Percentiles rank a stretch among this genome's conserved stretches.
phyloP scores from a whole-genome alignment of 64 coral and sea anemone species.

The Montipora sp. region DNA sequence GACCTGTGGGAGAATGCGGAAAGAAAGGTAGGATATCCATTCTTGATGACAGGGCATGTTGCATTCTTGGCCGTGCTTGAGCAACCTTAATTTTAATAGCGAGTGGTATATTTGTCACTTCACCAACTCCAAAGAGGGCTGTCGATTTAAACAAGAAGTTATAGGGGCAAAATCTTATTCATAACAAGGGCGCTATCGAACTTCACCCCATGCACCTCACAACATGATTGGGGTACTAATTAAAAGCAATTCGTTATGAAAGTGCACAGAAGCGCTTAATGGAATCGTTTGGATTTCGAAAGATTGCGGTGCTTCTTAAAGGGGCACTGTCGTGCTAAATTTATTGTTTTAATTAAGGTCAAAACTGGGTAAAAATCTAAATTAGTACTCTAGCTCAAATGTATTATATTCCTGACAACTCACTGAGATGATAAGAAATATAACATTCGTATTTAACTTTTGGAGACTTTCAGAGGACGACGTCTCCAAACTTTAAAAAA shows the following conservation, averaged over 20 bases:
- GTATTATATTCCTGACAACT: too few species aligned
- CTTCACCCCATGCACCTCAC: background rate
- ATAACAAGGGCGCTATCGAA: background rate
- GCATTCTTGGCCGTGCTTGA: background rate
- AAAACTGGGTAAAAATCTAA: too few species aligned
- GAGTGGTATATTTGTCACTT: background rate
- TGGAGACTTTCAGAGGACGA: too few species aligned
- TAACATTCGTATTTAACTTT: too few species aligned
- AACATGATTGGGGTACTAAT: background rate
- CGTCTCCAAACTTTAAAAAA: too few species aligned
- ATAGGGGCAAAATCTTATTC: background rate
- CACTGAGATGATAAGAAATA: too few species aligned
- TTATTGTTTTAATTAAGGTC: too few species aligned
- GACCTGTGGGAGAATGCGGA: background rate
- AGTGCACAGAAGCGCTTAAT: background rate
- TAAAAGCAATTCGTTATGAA: background rate
- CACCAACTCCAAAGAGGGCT: too few species aligned
- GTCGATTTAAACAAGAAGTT: background rate
- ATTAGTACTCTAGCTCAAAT: too few species aligned
- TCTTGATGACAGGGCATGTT: background rate
- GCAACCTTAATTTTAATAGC: background rate
- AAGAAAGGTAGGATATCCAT: background rate
- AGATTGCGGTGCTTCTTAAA: background rate
- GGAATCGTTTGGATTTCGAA: background rate
- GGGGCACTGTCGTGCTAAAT: too few species aligned